Evolutionary conservation across 1,140 invertebrate genomes (phyloP), one percentile per base, ranked within the genome.

Genomic region (Parapsyche elsis): DNA sequence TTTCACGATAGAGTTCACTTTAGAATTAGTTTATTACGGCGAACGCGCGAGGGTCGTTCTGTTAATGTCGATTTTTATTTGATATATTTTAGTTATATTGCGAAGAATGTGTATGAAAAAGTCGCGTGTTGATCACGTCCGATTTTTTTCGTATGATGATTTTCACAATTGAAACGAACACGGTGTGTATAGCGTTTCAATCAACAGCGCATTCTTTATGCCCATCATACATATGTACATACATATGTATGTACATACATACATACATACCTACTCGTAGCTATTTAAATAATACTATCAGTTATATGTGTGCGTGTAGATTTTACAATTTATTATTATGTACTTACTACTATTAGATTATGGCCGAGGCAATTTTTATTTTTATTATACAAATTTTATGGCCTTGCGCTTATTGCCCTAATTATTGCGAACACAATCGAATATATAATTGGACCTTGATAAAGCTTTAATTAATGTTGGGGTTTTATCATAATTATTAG

Each of bases 361-460:
- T 24, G 64, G 4, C 23, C 21, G 64, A 12, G 64, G 21, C 23
- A 67, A 38, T 38, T 67, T 67, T 67, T 67, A 24, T 24, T 67
- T 67, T 67, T 67, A 67, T 67, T 67, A 67, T 30, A 67, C 64
- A 26, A 67, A 67, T 67, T 67, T 67, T 67, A 67, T 24, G 64
- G 24, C 64, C 64, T 67, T 30, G 64, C 14, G 64, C 64, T 67
- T 67, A 67, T 67, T 67, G 64, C 64, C 64, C 64, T 67, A 67
- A 67, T 67, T 67, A 67, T 14, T 67, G 24, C 24, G 64, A 67
- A 30, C 64, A 67, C 64, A 67, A 67, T 67, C 64, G 64, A 67
- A 67, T 30, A 23, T 16, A 53, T 67, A 67, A 67, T 67, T 67
- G 64, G 24, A 26, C 64, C 64, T 67, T 67, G 64, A 67, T 67